Evolutionary conservation across 2,888 invertebrate genomes (phyloP), one percentile per base, ranked within the genome.

Genomic region (Strigamia transsilvanica): DNA sequence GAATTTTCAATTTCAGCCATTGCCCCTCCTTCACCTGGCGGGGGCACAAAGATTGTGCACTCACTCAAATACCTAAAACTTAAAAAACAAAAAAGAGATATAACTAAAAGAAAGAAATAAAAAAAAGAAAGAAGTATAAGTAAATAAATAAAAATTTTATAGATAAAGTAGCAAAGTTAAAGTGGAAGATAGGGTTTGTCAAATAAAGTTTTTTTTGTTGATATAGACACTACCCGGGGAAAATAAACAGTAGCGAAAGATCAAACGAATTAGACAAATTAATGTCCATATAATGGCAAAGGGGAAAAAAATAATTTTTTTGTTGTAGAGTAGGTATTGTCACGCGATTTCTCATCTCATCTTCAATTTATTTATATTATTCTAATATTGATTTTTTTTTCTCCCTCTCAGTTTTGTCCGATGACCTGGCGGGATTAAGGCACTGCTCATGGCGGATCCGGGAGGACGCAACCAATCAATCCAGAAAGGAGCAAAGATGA

Each of bases 1-100:
- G 66, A 66, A 66, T 66, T 66, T 66, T 66, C 66, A 66, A 66
- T 66, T 66, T 66, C 66, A 66, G 66, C 66, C 66, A 66, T 66
- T 66, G 66, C 66, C 66, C 66, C 66, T 66, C 66, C 66, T 66
- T 66, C 66, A 66, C 66, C 66, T 66, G 66, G 66, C 66, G 66
- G 66, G 66, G 66, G 66, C 66, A 66, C 66, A 27, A 51, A 66
- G 66, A 66, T 66, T 66, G 27, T 66, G 66, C 66, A 66, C 66
- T 66, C 66, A 32, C 66, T 27, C 32, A 66, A 66, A 66, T 51
- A 51, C 51, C 51, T n/a, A 51, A 51, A 51, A 51, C 51, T 51
- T 51, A 51, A 51, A 51, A 51, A 51, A 51, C 4, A 51, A n/a
- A 7, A 51, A 51, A 18, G 18, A 51, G 2, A 18, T 10, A 66